Percentiles rank a stretch among this genome's conserved stretches.
These are phyloP conservation scores for Junonia oenone DNA, from an alignment of 2,888 invertebrate species.

Conservation along the genomic window DNA sequence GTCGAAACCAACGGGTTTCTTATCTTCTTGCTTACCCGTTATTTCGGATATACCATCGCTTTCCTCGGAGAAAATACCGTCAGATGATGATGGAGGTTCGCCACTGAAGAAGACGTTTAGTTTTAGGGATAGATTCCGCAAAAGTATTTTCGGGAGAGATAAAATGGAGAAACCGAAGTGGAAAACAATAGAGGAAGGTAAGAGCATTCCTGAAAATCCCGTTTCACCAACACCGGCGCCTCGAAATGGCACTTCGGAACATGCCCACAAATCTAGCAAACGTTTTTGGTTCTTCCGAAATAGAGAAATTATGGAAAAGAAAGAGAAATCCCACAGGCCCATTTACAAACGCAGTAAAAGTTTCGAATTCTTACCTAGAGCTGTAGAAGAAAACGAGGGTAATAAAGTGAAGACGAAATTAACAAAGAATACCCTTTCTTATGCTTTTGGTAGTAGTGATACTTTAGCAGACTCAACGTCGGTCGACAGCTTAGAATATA, in stretches of 20 bases:
- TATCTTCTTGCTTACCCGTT: slow-evolving; percentile 59
- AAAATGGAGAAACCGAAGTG: slow-evolving; percentile 48
- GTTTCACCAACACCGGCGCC: slow-evolving; percentile 13
- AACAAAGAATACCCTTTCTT: slow-evolving; percentile 51
- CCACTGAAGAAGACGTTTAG: slow-evolving; percentile 67
- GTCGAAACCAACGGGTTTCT: slow-evolving; percentile 64
- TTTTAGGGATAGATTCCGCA: slow-evolving; percentile 63
- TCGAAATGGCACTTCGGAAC: slow-evolving; percentile 34
- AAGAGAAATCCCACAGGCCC: slow-evolving; percentile 37
- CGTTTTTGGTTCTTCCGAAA: slow-evolving; percentile 67
- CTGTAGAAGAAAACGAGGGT: slow-evolving; percentile 49
- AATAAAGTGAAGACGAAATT: slow-evolving; percentile 33
- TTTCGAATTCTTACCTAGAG: slow-evolving; percentile 66
- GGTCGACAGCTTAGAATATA: slow-evolving; percentile 60
- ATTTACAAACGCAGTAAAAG: slow-evolving; percentile 66
- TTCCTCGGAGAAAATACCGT: slow-evolving; percentile 39
- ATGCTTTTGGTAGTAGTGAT: slow-evolving; percentile 54
- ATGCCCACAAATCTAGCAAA: slow-evolving; percentile 55
- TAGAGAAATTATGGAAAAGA: slow-evolving; percentile 50
- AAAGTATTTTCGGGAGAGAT: slow-evolving; percentile 57
- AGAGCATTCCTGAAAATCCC: slow-evolving; percentile 31
- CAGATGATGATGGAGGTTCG: slow-evolving; percentile 51
- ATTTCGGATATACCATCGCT: slow-evolving; percentile 49
- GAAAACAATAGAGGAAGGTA: slow-evolving; percentile 51
- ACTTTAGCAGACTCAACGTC: slow-evolving; percentile 57